These are phyloP conservation scores for Spodoptera litura DNA, from an alignment of 1,140 invertebrate species.

Conservation along the genomic window DNA sequence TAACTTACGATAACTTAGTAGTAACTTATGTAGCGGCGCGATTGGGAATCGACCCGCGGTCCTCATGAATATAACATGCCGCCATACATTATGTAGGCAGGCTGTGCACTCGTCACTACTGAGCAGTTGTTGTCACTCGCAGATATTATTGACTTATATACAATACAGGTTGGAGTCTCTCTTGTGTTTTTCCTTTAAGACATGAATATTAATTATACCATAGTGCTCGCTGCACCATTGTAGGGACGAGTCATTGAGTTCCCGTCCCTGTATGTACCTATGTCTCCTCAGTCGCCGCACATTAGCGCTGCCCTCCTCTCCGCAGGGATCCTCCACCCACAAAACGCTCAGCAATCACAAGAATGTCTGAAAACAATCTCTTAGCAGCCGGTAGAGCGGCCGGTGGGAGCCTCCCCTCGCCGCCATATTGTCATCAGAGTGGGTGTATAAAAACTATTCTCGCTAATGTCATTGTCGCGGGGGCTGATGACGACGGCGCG, in stretches of 20 bases:
- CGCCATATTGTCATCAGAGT: conserved; percentile 40
- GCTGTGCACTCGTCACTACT: neutral
- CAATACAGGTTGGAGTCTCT: no score
- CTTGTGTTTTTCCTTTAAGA: no score
- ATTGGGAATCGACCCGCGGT: neutral
- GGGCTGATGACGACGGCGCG: conserved; percentile 16
- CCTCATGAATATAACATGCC: conserved; percentile 9
- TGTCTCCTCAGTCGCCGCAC: neutral
- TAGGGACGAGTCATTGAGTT: no score
- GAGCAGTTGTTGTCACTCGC: neutral
- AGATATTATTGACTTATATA: neutral
- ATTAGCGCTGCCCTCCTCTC: neutral
- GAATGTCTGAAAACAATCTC: conserved; percentile 18
- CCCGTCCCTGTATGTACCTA: no score
- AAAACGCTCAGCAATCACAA: neutral
- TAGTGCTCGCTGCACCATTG: no score
- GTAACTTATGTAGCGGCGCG: conserved; percentile 10
- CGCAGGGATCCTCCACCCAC: neutral
- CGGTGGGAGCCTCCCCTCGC: neutral
- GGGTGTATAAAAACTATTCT: conserved; percentile 32
- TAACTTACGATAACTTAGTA: conserved; percentile 32
- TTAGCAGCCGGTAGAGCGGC: conserved; percentile 2
- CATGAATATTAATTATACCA: no score
- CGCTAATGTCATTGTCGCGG: conserved; percentile 55
- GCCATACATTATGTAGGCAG: neutral